Base-by-base conservation (phyloP, 2,113 vertebrate genomes). In the Pyxicephalus adspersus region DNA sequence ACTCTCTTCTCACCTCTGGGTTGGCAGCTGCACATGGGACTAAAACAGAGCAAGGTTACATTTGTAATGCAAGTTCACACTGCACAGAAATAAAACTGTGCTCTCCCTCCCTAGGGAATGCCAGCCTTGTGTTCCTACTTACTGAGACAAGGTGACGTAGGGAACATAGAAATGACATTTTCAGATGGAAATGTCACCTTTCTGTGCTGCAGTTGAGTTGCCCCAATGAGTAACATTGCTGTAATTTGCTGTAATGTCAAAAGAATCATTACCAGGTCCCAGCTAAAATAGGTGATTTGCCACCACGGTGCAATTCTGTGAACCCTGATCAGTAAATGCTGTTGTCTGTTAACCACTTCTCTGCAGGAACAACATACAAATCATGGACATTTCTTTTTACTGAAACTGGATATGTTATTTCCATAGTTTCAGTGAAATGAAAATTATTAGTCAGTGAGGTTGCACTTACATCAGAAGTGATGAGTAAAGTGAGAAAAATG, bases 31-130 rank as follows among this genome's bases (percentile, higher is more conserved):
- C 63, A 52, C 51, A 65, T 73, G 68, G 79, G 79, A 81, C 79
- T 73, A 34, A 54, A 81, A 74, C 79, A 74, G 60, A 81, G 79
- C 79, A 73, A 61, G 79, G 67, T 73, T 73, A 81, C 68, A 73
- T 73, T 74, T 81, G 79, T 73, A 64, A 81, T 64, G 45, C 38
- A 73, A 65, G 68, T 63, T 64, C 68, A 81, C 79, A 81, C 58
- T 55, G 34, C 66, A 51, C 77, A 80, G 60, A 73, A 81, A 74
- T 81, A 74, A 81, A 81, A 52, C 26, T 51, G 29, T 19, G 45
- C 51, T 23, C 5, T 8, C 28, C 38, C 28, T 34, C 68, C 60
- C 78, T 45, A 54, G 78, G 19, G 68, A 19, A 11, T 26, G 51
- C 38, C 23, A 23, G 20, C 63, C 45, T 20, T 51, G 26, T 64